A percentile compares a stretch with the other conserved stretches of the same genome.
phyloP scores from a whole-genome alignment of 2,888 invertebrate species.

The Drosophila birchii region DNA sequence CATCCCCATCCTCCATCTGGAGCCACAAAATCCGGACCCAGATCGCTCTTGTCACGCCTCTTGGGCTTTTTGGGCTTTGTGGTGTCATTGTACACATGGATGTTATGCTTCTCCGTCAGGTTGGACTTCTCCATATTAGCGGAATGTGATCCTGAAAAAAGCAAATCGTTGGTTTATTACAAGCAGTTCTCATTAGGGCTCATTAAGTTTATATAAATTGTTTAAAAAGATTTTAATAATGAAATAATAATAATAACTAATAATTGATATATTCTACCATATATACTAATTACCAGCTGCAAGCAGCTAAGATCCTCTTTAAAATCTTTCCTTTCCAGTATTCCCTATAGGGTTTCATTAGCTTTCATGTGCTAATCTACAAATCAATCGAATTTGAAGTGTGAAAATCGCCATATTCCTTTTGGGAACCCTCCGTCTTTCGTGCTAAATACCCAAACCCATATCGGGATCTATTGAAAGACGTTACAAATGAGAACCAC shows the following conservation, averaged over 20 bases:
- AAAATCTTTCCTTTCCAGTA: not conserved
- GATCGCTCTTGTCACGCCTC: conserved; percentile 84
- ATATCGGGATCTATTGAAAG: not conserved
- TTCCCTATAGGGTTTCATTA: not conserved
- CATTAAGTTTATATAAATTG: too few relatives aligned
- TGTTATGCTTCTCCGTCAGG: conserved; percentile 72
- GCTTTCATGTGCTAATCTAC: not conserved
- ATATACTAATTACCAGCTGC: not conserved
- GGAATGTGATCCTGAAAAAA: not conserved
- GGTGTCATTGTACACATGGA: conserved; percentile 80
- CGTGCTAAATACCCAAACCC: conserved; percentile 1
- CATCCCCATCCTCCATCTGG: conserved; percentile 92
- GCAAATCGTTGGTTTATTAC: not conserved
- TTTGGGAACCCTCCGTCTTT: not conserved
- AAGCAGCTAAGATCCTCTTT: not conserved
- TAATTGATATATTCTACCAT: too few relatives aligned
- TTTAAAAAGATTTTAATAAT: too few relatives aligned
- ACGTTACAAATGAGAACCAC: conserved; percentile 7
- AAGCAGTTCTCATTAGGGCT: not conserved
- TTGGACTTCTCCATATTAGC: conserved; percentile 67
- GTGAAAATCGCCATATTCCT: conserved; percentile 9
- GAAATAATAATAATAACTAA: too few relatives aligned
- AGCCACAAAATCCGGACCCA: conserved; percentile 87
- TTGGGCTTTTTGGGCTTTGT: conserved; percentile 84
- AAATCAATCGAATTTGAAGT: not conserved